Evolutionary conservation across 2,888 invertebrate genomes (phyloP), one percentile per base, ranked within the genome.

Genomic region (Catocala sponsa): DNA sequence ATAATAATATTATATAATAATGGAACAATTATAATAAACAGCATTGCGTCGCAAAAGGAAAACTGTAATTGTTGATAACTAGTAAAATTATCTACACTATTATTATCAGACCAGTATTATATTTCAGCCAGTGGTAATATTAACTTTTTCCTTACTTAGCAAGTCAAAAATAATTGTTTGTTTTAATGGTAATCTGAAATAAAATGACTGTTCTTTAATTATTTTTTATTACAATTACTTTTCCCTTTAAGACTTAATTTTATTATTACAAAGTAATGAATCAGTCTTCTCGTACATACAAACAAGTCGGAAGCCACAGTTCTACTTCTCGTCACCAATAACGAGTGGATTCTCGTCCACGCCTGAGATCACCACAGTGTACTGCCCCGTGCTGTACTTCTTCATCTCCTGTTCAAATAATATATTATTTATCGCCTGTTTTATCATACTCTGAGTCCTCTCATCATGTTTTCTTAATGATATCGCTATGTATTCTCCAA

Each of bases 331-430:
- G 15, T 88, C 88, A 10, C 82, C 80, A 11, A 89, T 65, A 15
- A 86, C 82, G 2, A 91, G 68, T 0, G 91, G 91, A 48, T 92
- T 92, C 55, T 89, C 90, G 13, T 91, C 90, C 2, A 81, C 72
- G 0, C 78, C 83, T 0, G 86, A 58, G 5, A 88, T 65, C 0
- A 89, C 81, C 0, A 90, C 85, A 0, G 86, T 80, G 41, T 88
- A 90, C 59, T 88, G 87, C 1, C 80, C 78, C 2, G 74, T 62
- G 48, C 66, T 79, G 54, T 91, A 94, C 56, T 89, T 91, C 72
- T 91, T 92, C 93, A 94, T 94, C 68, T 94, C 94, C 55, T 92
- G 92, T 60, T 94, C 94, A 68, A 92, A 94, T 11, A 93, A 63
- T 47, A 94, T 92, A 59, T 93, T 94, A 55, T 94, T 93, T 2